Conservation (phyloP, 1,140 invertebrate species). For the Mizuhopecten yessoensis region DNA sequence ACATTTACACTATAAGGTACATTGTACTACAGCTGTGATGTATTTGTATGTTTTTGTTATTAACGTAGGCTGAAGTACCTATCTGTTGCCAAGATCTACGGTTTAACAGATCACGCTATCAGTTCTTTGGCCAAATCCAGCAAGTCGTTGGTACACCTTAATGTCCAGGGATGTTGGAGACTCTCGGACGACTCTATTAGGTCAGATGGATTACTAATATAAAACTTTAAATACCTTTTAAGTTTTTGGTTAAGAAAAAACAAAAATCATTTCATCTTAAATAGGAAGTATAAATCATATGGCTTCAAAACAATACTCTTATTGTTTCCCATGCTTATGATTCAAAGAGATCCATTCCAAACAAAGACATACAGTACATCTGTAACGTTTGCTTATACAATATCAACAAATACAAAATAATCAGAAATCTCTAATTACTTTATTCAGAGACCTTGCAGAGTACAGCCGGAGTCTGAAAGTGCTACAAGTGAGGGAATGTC, state of each 20-base stretch:
- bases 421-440: conserved; percentile 39
- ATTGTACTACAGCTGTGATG: conserved; percentile 40
- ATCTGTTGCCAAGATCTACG: conserved; percentile 82
- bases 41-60: conserved; percentile 34
- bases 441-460: conserved; percentile 78
- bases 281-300: background rate
- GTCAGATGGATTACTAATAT: conserved; percentile 69
- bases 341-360: too few species aligned
- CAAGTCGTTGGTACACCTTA: conserved; percentile 75
- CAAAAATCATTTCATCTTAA: background rate
- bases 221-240: too few species aligned
- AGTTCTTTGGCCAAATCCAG: conserved; percentile 72
- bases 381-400: background rate
- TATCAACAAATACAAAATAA: background rate
- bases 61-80: conserved; percentile 76
- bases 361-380: too few species aligned
- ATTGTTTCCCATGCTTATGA: too few species aligned
- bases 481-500: conserved; percentile 78
- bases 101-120: conserved; percentile 80
- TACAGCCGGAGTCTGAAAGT: conserved; percentile 74
- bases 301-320: too few species aligned
- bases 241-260: background rate
- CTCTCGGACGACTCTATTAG: conserved; percentile 81
- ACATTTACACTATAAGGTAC: too few species aligned
- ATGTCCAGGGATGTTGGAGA: conserved; percentile 82